Evolutionary conservation across 2,113 vertebrate species (phyloP).

Genomic region (Morone saxatilis): DNA sequence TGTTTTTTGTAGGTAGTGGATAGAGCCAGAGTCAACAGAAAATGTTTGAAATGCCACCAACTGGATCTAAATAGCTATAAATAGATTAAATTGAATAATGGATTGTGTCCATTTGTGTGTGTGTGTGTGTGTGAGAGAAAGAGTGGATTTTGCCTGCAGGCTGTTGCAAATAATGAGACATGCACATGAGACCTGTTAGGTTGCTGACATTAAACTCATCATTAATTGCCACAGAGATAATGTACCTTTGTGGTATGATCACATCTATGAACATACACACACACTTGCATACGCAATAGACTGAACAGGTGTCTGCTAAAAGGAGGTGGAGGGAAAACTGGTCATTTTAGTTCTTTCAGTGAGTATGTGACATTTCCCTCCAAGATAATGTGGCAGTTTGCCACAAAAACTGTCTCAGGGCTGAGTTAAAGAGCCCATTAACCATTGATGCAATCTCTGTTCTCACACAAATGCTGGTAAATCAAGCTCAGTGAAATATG

Average conservation of each 20-base stretch:
- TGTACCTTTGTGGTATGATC: constrained; percentile 38
- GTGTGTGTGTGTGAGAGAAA: not conserved
- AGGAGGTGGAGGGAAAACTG: constrained; percentile 28
- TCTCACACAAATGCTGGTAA: constrained; percentile 16
- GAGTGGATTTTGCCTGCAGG: constrained; percentile 47
- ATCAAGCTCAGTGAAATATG: constrained; percentile 5
- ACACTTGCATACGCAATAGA: not conserved
- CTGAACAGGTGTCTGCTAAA: constrained; percentile 5
- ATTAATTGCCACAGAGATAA: constrained; percentile 79
- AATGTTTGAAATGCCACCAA: constrained; percentile 38
- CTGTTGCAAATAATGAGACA: constrained; percentile 72
- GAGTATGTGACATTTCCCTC: constrained; percentile 45
- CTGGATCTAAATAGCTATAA: constrained; percentile 24
- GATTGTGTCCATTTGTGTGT: constrained; percentile 4
- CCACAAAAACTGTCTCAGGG: constrained; percentile 3
- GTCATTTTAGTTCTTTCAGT: constrained; percentile 17
- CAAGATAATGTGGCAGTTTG: constrained; percentile 43
- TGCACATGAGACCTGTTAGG: constrained; percentile 68
- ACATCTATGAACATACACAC: constrained; percentile 32
- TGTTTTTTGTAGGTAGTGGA: constrained; percentile 1
- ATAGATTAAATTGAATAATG: constrained; percentile 37
- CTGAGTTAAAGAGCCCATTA: constrained; percentile 29
- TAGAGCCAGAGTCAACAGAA: constrained; percentile 14
- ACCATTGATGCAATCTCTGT: constrained; percentile 3
- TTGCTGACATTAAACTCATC: constrained; percentile 69